phyloP scores from a whole-genome alignment of 2,113 vertebrate genomes.

The Zapornia atra region DNA sequence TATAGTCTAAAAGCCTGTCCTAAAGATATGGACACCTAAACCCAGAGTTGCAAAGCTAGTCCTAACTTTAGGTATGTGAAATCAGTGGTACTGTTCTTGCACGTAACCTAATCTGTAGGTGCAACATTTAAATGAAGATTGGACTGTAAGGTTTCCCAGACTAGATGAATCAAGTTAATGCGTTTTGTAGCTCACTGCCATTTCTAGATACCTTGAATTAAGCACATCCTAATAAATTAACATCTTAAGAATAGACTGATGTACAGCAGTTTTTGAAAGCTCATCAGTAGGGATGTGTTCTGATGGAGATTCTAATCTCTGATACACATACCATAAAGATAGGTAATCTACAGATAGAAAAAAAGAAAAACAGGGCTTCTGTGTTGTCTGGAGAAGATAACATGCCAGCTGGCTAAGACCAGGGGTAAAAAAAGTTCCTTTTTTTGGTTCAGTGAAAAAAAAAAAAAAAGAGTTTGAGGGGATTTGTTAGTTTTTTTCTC shows the following conservation, averaged over 20 bases:
- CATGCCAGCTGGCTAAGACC: not conserved
- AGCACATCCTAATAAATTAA: not conserved
- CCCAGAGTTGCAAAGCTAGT: not conserved
- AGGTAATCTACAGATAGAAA: not conserved
- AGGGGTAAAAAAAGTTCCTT: not conserved
- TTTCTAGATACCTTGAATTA: not conserved
- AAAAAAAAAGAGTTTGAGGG: not conserved
- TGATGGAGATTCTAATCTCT: not conserved
- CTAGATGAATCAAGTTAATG: not conserved
- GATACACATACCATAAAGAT: not conserved
- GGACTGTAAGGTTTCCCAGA: not conserved
- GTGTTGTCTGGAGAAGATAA: not conserved
- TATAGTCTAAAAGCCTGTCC: not conserved
- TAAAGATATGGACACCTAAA: not conserved
- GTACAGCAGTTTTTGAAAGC: not conserved
- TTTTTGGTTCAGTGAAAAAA: not conserved
- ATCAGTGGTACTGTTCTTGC: not conserved
- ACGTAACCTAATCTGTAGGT: not conserved
- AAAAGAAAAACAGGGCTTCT: not conserved
- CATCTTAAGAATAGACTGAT: not conserved
- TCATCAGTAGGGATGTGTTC: not conserved
- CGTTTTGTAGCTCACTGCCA: not conserved
- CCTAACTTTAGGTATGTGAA: not conserved
- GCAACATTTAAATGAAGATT: not conserved
- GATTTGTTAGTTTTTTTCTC: not conserved